phyloP scores from a whole-genome alignment of 2,113 vertebrate genomes.

The Pseudorectes ferrugineus region DNA sequence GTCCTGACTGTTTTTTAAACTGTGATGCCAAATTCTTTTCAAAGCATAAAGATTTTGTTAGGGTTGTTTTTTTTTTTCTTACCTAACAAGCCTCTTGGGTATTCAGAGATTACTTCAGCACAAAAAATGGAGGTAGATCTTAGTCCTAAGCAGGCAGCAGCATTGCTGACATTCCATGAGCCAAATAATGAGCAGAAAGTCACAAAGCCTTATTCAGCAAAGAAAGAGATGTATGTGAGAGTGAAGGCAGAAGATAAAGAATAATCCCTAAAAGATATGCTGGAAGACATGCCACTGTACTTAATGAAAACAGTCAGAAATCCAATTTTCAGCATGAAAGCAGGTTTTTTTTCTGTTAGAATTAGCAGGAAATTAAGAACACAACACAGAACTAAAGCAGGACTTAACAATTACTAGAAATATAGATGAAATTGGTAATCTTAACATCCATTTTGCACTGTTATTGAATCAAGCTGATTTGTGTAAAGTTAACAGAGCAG shows the following conservation, averaged over 20 bases:
- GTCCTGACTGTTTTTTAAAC: neutral
- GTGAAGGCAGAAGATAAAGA: neutral
- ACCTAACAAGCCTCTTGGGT: neutral
- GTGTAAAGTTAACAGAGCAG: neutral
- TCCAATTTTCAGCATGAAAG: neutral
- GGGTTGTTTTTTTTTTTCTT: neutral
- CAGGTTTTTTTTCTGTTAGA: neutral
- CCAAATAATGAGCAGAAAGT: neutral
- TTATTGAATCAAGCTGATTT: neutral
- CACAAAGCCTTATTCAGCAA: neutral
- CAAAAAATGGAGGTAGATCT: neutral
- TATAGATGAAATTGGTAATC: neutral
- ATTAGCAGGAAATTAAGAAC: neutral
- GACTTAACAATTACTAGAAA: neutral
- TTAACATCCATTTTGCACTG: neutral
- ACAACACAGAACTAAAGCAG: neutral
- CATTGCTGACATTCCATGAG: neutral
- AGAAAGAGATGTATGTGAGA: neutral
- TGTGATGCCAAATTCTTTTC: neutral
- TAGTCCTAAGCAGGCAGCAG: neutral
- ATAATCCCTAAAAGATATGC: neutral
- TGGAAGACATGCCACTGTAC: neutral
- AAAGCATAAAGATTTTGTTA: neutral
- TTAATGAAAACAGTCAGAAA: neutral
- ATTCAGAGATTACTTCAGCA: neutral